Evolutionary conservation across 2,113 vertebrate species (phyloP), one percentile per base, ranked within the genome.

Genomic region (Cyphomyrus discorhynchus): DNA sequence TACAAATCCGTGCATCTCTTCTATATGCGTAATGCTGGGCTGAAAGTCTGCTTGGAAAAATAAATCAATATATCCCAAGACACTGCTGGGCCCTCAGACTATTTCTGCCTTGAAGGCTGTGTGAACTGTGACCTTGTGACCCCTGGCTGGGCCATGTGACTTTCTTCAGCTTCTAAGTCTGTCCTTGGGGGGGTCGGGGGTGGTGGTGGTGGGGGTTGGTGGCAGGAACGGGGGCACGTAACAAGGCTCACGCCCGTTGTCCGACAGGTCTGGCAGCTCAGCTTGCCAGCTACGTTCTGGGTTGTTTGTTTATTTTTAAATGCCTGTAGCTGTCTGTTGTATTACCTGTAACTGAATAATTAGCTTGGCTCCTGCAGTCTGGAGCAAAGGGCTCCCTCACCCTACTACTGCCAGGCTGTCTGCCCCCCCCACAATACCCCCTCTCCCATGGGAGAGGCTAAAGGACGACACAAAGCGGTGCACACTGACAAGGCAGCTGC

Each of bases 271-370:
- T 85, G 83, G 83, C 83, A 85, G 83, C 46, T 85, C 45, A 47
- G 39, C n/a, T 27, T 85, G 83, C 9, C 24, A 27, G 42, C 13
- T 24, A n/a, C 3, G 83, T 85, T 85, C 21, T n/a, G 17, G 45
- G 19, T 85, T 85, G 83, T 49, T 85, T 85, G 45, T n/a, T 85
- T 84, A 39, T 84, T 85, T 85, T 85, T 85, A 47, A 47, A 49
- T 27, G 47, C 47, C 83, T 50, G 83, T 85, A 49, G 19, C 46
- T 47, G 83, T 85, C 83, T 85, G 83, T n/a, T 49, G 45, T 46
- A 85, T 85, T 85, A 85, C 45, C 45, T 85, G 19, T 49, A 11
- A 45, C 17, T 46, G 83, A n/a, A 85, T 85, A 85, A 85, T 50
- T 47, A 85, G 83, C 45, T 27, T 49, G 24, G 46, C 42, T 46